These are phyloP conservation scores for Anthrax anthrax DNA, from an alignment of 2,888 invertebrate species.

Conservation along the genomic window DNA sequence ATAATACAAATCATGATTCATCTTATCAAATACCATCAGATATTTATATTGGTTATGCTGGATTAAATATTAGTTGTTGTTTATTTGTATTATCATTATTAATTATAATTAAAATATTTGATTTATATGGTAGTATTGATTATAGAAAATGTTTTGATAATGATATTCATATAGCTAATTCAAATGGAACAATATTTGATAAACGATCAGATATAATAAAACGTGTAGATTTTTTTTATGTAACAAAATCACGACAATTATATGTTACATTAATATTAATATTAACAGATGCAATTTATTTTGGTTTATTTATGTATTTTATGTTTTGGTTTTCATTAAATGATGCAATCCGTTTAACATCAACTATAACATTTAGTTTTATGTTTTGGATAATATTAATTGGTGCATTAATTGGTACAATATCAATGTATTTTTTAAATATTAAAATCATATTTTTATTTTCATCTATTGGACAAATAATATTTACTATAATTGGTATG, in stretches of 20 bases:
- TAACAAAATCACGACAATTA: constrained; percentile 28
- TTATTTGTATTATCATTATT: constrained; percentile 11
- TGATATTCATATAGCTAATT: constrained; percentile 25
- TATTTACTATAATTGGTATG: constrained; percentile 21
- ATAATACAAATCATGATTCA: neutral
- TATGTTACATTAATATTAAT: constrained; percentile 22
- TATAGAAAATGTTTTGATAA: constrained; percentile 25
- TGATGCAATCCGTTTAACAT: constrained; percentile 18
- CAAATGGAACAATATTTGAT: constrained; percentile 27
- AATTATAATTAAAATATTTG: constrained; percentile 21
- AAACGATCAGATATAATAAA: constrained; percentile 22
- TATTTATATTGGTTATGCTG: neutral
- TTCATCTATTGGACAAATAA: constrained; percentile 17
- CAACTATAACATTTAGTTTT: constrained; percentile 17
- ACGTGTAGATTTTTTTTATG: constrained; percentile 25
- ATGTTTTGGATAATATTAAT: constrained; percentile 25
- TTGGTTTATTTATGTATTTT: constrained; percentile 24
- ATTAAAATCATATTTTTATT: constrained; percentile 24
- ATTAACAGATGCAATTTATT: constrained; percentile 25
- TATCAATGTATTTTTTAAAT: constrained; percentile 19
- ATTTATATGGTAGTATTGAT: constrained; percentile 23
- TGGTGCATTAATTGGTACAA: constrained; percentile 17
- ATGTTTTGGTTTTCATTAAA: constrained; percentile 27
- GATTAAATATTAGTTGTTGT: neutral
- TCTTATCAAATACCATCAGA: neutral